phyloP scores from a whole-genome alignment of 2,797 vertebrate species.

The Acanthurus leucopareius region DNA sequence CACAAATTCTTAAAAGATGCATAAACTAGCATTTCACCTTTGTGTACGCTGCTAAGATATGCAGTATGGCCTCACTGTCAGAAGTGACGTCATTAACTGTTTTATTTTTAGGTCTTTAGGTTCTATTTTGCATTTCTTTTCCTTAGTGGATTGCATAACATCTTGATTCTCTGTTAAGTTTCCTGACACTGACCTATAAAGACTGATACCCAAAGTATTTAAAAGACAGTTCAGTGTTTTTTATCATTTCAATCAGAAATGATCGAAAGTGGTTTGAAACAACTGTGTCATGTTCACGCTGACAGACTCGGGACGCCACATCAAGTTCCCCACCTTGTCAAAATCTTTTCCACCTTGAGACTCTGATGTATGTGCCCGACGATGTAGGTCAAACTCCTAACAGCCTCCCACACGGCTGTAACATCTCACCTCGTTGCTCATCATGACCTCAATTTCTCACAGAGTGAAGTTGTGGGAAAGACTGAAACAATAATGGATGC shows the following conservation, averaged over 20 bases:
- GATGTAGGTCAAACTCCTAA: conserved; percentile 14
- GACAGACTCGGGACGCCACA: background rate
- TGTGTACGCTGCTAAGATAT: background rate
- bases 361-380: conserved; percentile 8
- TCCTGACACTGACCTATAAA: background rate
- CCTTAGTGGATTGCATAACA: background rate
- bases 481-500: background rate
- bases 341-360: background rate
- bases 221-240: background rate
- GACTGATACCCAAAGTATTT: fast-evolving
- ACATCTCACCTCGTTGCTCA: conserved; percentile 32
- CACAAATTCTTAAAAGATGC: background rate
- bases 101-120: background rate
- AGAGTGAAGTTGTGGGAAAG: background rate
- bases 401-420: background rate
- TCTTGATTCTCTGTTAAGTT: background rate
- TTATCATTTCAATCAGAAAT: background rate
- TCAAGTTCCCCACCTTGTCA: background rate
- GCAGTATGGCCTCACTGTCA: background rate
- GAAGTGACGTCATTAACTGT: background rate
- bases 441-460: conserved; percentile 44
- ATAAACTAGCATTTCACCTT: background rate
- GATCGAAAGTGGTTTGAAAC: background rate
- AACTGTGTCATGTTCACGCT: background rate
- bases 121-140: background rate